A percentile compares a stretch with the other conserved stretches of the same genome.
These are phyloP conservation scores for Calephelis nemesis DNA, from an alignment of 1,140 invertebrate species.

Conservation along the genomic window DNA sequence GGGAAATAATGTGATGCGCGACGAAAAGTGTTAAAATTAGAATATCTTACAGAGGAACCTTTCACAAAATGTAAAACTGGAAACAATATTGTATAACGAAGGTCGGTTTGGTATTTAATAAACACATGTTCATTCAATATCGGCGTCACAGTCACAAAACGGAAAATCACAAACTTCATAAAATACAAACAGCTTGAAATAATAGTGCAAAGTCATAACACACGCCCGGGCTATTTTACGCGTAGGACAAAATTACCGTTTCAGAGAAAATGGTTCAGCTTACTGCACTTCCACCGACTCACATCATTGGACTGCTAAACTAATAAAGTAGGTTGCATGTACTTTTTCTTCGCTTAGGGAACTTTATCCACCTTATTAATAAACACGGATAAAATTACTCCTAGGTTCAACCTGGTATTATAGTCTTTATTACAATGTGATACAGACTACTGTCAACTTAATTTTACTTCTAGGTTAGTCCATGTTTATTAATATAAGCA, in stretches of 20 bases:
- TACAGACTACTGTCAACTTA: too few species aligned
- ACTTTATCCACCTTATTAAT: too few species aligned
- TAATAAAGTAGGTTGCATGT: too few species aligned
- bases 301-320: not conserved
- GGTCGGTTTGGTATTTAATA: conserved; percentile 9
- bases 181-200: conserved; percentile 20
- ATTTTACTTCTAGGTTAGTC: too few species aligned
- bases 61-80: not conserved
- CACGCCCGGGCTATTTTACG: conserved; percentile 33
- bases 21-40: too few species aligned
- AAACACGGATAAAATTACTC: too few species aligned
- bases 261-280: conserved; percentile 1
- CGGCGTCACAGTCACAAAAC: conserved; percentile 14
- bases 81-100: conserved; percentile 3
- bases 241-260: conserved; percentile 34
- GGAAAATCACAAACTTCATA: conserved; percentile 26
- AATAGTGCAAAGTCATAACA: conserved; percentile 24
- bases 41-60: too few species aligned
- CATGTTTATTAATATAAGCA: too few species aligned
- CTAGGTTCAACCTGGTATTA: too few species aligned
- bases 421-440: too few species aligned
- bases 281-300: not conserved
- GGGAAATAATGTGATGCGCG: too few species aligned
- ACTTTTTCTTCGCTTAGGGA: too few species aligned
- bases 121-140: conserved; percentile 14